These are phyloP conservation scores for Mobula hypostoma DNA, from an alignment of 2,113 vertebrate genomes.

Conservation along the genomic window DNA sequence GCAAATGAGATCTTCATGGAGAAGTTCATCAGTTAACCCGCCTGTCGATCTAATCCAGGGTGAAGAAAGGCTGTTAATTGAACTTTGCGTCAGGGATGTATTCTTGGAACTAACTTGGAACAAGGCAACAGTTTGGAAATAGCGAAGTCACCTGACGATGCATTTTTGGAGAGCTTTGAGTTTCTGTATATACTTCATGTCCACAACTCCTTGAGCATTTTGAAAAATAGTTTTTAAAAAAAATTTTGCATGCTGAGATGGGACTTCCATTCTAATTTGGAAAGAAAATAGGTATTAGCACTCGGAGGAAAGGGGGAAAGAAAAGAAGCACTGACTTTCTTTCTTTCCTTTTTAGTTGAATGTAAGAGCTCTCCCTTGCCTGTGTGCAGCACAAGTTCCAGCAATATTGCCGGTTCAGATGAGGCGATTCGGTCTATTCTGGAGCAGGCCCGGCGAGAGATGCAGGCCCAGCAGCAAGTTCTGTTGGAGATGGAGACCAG, in stretches of 20 bases:
- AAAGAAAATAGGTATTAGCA: neutral
- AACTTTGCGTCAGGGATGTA: neutral
- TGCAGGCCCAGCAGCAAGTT: conserved; percentile 91
- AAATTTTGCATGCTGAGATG: neutral
- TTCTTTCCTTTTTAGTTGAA: conserved; percentile 59
- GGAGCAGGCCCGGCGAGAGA: conserved; percentile 87
- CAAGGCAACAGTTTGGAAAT: neutral
- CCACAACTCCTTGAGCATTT: neutral
- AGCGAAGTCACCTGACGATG: neutral
- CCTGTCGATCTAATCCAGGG: neutral
- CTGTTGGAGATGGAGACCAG: conserved; percentile 81
- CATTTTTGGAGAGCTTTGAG: neutral
- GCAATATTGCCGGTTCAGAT: conserved; percentile 63
- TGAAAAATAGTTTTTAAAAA: neutral
- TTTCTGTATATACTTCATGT: neutral
- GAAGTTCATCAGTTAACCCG: neutral
- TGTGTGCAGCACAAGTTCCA: conserved; percentile 32
- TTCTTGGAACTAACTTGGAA: neutral
- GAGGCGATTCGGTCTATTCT: conserved; percentile 92
- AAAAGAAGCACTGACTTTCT: conserved; percentile 4
- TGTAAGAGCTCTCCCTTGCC: conserved; percentile 57
- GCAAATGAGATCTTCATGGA: neutral
- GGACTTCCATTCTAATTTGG: neutral
- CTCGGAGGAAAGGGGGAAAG: neutral
- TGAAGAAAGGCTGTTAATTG: neutral